Base-by-base conservation (phyloP, 2,113 vertebrate genomes). In the Canis aureus region DNA sequence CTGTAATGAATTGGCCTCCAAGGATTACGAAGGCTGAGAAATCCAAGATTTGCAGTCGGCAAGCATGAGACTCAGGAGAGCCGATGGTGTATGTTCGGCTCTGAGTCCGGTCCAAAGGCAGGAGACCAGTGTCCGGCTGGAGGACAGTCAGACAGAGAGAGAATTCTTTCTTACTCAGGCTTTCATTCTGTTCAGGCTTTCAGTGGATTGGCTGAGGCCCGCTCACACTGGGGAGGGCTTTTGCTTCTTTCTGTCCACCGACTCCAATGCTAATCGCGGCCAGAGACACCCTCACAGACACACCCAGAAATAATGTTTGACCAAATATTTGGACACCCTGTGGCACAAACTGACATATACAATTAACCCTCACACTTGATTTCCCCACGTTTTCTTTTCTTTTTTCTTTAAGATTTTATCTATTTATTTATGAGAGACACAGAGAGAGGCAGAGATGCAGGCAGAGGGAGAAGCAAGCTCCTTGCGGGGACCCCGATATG, bases 41-140 rank as follows among this genome's bases (percentile, higher is more conserved):
- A 8, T 27, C 35, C 59, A 16, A 51, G 88, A 3, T 59, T 19
- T 51, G 29, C 27, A 5, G n/a, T 4, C 0, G 0, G 79, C 35
- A 32, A 64, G n/a, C 55, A 4, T 8, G 35, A 29, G 71, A 51
- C n/a, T 3, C 15, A 5, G 62, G 49, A 25, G 35, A 19, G 38
- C 84, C 4, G 1, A 32, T 2, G 76, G 17, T 4, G 2, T 15
- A 6, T 9, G 64, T 25, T 55, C 51, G 57, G 16, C 38, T 12
- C 60, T 5, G 35, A 29, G 79, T 0, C 1, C 20, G 17, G 71
- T 38, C 17, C 29, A 8, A 35, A 69, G 74, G 85, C 66, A 27
- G 86, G 17, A 35, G 79, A 27, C 3, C 19, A 3, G 10, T 3
- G 53, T 49, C 35, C 67, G 4, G 35, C 8, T 16, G 38, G 43